These are phyloP conservation scores for Erynnis tages DNA, from an alignment of 2,888 invertebrate species.

Conservation along the genomic window DNA sequence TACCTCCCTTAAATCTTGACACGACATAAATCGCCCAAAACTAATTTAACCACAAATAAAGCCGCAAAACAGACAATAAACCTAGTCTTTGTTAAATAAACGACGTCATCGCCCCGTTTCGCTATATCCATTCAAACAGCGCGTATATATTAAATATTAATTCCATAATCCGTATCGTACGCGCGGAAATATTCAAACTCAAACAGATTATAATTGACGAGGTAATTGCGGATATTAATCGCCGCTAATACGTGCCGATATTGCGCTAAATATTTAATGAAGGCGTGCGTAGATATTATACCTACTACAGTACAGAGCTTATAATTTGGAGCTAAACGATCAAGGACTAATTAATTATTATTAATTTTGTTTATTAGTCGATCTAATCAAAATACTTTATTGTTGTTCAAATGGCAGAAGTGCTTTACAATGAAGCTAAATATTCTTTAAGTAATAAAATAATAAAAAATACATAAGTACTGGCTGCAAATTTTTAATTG, in stretches of 20 bases:
- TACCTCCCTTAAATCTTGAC: too few species aligned
- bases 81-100: background rate
- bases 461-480: too few species aligned
- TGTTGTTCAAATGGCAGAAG: too few species aligned
- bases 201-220: constrained; percentile 26
- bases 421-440: too few species aligned
- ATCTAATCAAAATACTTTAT: too few species aligned
- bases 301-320: background rate
- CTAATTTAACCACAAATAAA: too few species aligned
- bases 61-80: background rate
- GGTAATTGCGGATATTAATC: constrained; percentile 23
- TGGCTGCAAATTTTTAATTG: too few species aligned
- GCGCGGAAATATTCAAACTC: constrained; percentile 13
- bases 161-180: constrained; percentile 8
- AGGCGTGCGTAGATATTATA: constrained; percentile 3
- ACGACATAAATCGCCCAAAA: too few species aligned
- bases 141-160: constrained; percentile 8
- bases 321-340: background rate
- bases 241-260: constrained; percentile 14
- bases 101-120: background rate
- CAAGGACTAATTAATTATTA: too few species aligned
- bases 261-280: constrained; percentile 24
- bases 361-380: too few species aligned
- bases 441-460: too few species aligned
- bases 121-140: background rate